Evolutionary conservation across 2,113 vertebrate genomes (phyloP).

Genomic region (Anoura caudifer): DNA sequence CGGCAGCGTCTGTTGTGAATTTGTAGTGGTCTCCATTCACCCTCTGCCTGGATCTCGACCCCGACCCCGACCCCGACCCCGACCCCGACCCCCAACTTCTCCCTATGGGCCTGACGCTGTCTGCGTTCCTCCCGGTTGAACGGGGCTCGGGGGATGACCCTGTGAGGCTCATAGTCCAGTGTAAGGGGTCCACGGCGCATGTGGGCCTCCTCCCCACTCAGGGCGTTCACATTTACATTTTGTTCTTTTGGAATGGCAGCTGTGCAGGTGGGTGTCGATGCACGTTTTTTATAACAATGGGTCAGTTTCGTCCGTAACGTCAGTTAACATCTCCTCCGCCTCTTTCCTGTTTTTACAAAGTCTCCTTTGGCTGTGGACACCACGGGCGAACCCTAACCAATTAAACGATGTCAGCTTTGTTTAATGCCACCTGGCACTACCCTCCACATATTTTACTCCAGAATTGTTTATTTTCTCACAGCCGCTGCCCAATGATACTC

Average conservation of each 20-base stretch:
- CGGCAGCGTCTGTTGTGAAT: not conserved
- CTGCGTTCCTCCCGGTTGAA: not conserved
- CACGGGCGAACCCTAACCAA: not conserved
- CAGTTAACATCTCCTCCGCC: not conserved
- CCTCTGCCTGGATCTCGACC: accelerated
- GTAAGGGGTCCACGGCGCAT: not conserved
- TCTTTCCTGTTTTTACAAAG: not conserved
- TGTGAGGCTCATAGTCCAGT: too few relatives aligned
- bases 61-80: accelerated
- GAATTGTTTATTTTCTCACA: not conserved
- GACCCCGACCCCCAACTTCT: not conserved
- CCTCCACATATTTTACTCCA: not conserved
- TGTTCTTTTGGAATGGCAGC: not conserved
- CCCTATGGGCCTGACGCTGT: not conserved
- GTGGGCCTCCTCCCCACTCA: accelerated
- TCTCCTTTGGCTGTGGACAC: not conserved
- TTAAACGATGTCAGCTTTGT: not conserved
- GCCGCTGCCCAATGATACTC: not conserved
- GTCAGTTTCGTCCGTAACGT: not conserved
- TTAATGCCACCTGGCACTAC: not conserved
- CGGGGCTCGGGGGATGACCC: not conserved
- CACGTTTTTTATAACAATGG: not conserved
- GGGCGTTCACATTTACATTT: not conserved
- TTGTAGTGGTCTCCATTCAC: not conserved
- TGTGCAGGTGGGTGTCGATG: not conserved